phyloP scores from a whole-genome alignment of 1,140 invertebrate species.

The Drosophila cardini region DNA sequence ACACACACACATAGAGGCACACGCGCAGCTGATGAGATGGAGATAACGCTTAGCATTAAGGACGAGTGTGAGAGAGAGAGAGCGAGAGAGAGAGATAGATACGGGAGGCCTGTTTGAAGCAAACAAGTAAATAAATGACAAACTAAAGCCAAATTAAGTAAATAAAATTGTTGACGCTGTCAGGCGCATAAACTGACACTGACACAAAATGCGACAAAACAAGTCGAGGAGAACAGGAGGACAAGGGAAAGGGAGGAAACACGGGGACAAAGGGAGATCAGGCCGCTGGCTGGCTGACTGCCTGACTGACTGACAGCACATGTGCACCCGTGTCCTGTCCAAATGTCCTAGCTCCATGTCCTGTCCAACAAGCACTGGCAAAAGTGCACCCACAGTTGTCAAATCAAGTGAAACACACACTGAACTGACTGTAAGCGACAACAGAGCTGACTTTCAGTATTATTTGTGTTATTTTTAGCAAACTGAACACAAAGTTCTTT shows the following conservation, averaged over 20 bases:
- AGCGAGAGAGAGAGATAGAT: slow-evolving; percentile 22
- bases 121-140: slow-evolving; percentile 83
- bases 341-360: slow-evolving; percentile 37
- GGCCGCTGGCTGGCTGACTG: slow-evolving; percentile 1
- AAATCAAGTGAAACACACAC: slow-evolving; percentile 40
- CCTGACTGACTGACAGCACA: slow-evolving; percentile 46
- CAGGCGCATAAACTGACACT: slow-evolving; percentile 77
- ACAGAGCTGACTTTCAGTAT: not conserved
- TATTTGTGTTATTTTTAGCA: not conserved
- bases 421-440: slow-evolving; percentile 32
- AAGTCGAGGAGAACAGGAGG: slow-evolving; percentile 15
- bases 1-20: not conserved
- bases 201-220: slow-evolving; percentile 67
- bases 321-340: slow-evolving; percentile 28
- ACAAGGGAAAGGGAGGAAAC: slow-evolving; percentile 19
- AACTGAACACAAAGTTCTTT: not conserved
- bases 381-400: slow-evolving; percentile 36
- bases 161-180: slow-evolving; percentile 82
- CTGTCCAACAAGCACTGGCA: slow-evolving; percentile 25
- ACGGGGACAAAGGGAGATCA: slow-evolving; percentile 23
- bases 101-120: slow-evolving; percentile 55
- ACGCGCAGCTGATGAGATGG: slow-evolving; percentile 20
- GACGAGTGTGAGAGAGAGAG: slow-evolving; percentile 10
- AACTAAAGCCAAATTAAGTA: slow-evolving; percentile 84
- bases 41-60: slow-evolving; percentile 6